Evolutionary conservation across 2,113 vertebrate genomes (phyloP).

Genomic region (Phylloscopus trochilus): DNA sequence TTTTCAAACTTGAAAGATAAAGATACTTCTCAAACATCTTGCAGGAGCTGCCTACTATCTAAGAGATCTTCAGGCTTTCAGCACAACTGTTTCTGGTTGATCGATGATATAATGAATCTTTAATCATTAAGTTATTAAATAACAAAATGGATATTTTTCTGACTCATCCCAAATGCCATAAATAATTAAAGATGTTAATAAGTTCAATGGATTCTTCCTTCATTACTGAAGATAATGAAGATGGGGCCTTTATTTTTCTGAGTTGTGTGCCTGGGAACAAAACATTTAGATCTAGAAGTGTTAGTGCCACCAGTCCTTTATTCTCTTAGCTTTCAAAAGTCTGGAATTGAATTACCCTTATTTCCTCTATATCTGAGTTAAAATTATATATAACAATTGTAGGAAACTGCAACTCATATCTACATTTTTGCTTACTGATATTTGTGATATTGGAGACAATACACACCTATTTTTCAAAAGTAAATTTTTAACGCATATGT

Average conservation of each 20-base stretch:
- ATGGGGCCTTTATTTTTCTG: not conserved
- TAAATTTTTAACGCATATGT: not conserved
- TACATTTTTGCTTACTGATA: not conserved
- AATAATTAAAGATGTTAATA: not conserved
- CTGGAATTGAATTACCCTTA: not conserved
- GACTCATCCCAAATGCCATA: not conserved
- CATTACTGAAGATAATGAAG: not conserved
- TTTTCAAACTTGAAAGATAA: constrained; percentile 31
- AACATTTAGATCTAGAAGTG: not conserved
- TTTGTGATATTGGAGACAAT: not conserved
- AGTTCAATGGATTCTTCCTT: not conserved
- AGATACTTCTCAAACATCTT: constrained; percentile 10
- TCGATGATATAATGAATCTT: not conserved
- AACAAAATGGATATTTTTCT: not conserved
- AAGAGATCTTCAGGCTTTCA: not conserved
- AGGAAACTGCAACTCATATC: not conserved
- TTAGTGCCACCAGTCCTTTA: not conserved
- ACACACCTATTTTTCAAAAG: not conserved
- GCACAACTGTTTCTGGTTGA: not conserved
- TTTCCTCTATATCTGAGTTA: not conserved
- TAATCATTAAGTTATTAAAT: not conserved
- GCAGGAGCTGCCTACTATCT: not conserved
- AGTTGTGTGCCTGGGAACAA: not conserved
- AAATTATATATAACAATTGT: not conserved
- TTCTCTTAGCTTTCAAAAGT: not conserved